Evolutionary conservation across 2,888 invertebrate genomes (phyloP), one percentile per base, ranked within the genome.

Genomic region (Perizoma affinitatum): DNA sequence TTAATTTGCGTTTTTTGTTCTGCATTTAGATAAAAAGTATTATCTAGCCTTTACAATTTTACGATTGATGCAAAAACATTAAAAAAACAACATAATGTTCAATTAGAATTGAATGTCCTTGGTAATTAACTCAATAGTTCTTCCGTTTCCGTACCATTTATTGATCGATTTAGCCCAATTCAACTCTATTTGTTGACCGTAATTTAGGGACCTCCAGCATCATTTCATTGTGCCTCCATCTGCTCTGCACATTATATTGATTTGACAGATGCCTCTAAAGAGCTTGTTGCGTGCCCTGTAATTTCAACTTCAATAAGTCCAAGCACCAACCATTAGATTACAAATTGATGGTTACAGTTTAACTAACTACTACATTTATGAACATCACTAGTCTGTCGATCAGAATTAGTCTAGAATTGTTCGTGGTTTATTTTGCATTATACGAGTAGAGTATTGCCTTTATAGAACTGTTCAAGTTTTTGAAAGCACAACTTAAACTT

Each of bases 191-290:
- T 54, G 55, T 58, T 58, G 48, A 51, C 40, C 54, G 50, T 58
- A 62, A 54, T 63, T 58, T 36, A 45, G 54, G 45, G 55, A 48
- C 55, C 45, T 58, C 11, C 10, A 52, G 54, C 44, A 50, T 42
- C 33, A 48, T 57, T 57, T 54, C 36, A 74, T 78, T 78, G 78
- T 78, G 76, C 73, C 78, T 77, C 80, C 86, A 86, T 86, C 84
- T 86, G 87, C 74, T 80, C 79, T 61, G 68, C 49, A 69, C 76
- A 79, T 80, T 75, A 73, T 63, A 67, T 69, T 69, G 65, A 49
- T 66, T 70, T 67, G 69, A 72, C 70, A 70, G 72, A 70, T 72
- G 70, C 63, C 58, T 62, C 54, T 67, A 67, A 62, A 67, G 53
- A 55, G 52, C 65, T 52, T 43, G 54, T 59, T 65, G 63, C 61